phyloP scores from a whole-genome alignment of 1,140 invertebrate species.

The Palaemon carinicauda region DNA sequence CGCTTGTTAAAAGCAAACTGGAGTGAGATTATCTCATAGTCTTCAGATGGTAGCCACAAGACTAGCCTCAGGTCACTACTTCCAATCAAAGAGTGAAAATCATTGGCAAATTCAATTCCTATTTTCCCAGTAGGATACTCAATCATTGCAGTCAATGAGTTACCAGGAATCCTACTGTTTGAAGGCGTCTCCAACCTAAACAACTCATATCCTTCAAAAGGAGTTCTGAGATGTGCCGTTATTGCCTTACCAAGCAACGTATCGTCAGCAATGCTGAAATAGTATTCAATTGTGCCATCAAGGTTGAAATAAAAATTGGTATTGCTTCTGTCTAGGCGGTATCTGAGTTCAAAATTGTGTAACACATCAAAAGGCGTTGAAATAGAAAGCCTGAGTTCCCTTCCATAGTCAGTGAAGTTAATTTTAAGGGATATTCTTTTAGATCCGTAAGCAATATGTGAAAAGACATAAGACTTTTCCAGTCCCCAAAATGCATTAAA shows the following conservation, averaged over 20 bases:
- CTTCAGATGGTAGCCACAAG: slow-evolving; percentile 23
- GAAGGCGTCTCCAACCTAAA: slow-evolving; percentile 5
- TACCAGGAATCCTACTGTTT: background rate
- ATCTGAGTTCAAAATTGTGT: background rate
- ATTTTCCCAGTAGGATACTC: slow-evolving; percentile 25
- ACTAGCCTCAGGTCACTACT: background rate
- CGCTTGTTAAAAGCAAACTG: background rate
- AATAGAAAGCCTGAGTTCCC: background rate
- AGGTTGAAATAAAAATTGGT: too few relatives aligned
- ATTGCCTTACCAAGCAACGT: too few relatives aligned
- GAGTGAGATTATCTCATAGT: slow-evolving; percentile 36
- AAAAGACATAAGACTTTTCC: too few relatives aligned
- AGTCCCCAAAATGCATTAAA: too few relatives aligned
- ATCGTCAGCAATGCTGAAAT: too few relatives aligned
- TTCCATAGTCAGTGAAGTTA: background rate
- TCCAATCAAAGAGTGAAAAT: background rate
- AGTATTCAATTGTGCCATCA: too few relatives aligned
- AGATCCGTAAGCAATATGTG: too few relatives aligned
- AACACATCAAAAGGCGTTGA: slow-evolving; percentile 6
- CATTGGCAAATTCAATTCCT: background rate
- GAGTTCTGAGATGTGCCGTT: background rate
- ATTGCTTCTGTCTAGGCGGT: too few relatives aligned
- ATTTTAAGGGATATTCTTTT: too few relatives aligned
- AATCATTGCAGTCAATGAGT: background rate
- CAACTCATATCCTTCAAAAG: slow-evolving; percentile 15